Evolutionary conservation across 2,888 invertebrate species (phyloP).

Genomic region (Luffia ferchaultella): DNA sequence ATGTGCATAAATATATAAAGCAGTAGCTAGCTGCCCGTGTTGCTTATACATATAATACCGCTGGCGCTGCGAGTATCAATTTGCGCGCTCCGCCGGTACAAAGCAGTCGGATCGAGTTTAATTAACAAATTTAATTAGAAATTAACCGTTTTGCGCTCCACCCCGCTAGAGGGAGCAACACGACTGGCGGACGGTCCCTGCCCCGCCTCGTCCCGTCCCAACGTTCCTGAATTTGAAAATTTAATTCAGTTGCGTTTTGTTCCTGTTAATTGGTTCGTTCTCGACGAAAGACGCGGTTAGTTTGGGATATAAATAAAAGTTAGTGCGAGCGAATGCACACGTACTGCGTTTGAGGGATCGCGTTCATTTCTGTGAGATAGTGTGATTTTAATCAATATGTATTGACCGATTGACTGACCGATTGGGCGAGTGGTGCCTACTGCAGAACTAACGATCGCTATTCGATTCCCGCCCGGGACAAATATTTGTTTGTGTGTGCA

Average conservation of each 20-base stretch:
- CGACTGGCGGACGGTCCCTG: not conserved
- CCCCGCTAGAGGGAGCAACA: not conserved
- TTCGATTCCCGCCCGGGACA: no score
- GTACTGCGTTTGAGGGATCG: slow-evolving; percentile 9
- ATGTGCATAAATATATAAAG: no score
- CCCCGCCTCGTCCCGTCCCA: not conserved
- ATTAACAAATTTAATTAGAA: slow-evolving; percentile 69
- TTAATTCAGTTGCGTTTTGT: slow-evolving; percentile 60
- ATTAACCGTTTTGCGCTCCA: slow-evolving; percentile 50
- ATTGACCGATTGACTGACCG: no score
- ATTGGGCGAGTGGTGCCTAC: no score
- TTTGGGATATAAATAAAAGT: slow-evolving; percentile 33
- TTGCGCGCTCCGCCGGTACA: not conserved
- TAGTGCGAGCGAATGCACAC: slow-evolving; percentile 6
- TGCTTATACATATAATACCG: no score
- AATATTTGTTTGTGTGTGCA: no score
- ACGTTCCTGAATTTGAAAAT: slow-evolving; percentile 46
- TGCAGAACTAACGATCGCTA: no score
- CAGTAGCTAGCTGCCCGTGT: no score
- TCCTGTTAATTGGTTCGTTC: slow-evolving; percentile 60
- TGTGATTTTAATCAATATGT: no score
- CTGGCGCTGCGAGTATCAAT: slow-evolving; percentile 3
- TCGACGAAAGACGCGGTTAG: slow-evolving; percentile 22
- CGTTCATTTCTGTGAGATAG: no score
- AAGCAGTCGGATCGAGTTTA: slow-evolving; percentile 48